Evolutionary conservation across 1,140 invertebrate genomes (phyloP), one percentile per base, ranked within the genome.

Genomic region (Trichonephila clavata): DNA sequence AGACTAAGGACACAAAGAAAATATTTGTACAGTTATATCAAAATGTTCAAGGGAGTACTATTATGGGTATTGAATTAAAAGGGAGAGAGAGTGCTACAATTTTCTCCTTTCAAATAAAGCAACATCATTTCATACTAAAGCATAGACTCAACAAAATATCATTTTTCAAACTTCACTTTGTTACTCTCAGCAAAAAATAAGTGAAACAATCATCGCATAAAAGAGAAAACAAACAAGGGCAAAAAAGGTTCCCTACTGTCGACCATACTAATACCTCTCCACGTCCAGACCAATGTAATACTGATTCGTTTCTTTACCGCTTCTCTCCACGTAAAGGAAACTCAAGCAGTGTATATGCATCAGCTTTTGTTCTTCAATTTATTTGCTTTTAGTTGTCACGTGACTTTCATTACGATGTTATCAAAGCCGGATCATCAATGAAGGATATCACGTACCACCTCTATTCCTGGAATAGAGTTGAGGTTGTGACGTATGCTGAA

Each of bases 381-480:
- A 86, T 86, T 86, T 86, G 59, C 57, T 61, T 60, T 86, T 60
- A 60, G 84, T 61, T 61, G 50, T 60, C 50, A 86, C 84, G 84
- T 86, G 84, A 86, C 84, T 24, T 86, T 61, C 84, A 86, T 86
- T 14, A 27, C 27, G 57, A 86, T 86, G 24, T 13, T 39, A 60
- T 63, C 57, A 60, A 24, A 32, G 27, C 71, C 27, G 18, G 27
- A 39, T 86, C 84, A 86, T 86, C 84, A 86, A 86, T 39, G 57
- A 61, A 60, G 60, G 59, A 27, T 57, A 60, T 86, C 84, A 86
- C 84, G 84, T 86, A 63, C 27, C 60, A 27, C 27, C 27, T 60
- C 59, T 86, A 60, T 60, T 63, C 57, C 27, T 21, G 59, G 84
- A 86, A 86, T 86, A 24, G 84, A 86, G 84, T 86, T 86, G 84